These are phyloP conservation scores for Alligator mississippiensis DNA, from an alignment of 2,113 vertebrate species.

Conservation along the genomic window DNA sequence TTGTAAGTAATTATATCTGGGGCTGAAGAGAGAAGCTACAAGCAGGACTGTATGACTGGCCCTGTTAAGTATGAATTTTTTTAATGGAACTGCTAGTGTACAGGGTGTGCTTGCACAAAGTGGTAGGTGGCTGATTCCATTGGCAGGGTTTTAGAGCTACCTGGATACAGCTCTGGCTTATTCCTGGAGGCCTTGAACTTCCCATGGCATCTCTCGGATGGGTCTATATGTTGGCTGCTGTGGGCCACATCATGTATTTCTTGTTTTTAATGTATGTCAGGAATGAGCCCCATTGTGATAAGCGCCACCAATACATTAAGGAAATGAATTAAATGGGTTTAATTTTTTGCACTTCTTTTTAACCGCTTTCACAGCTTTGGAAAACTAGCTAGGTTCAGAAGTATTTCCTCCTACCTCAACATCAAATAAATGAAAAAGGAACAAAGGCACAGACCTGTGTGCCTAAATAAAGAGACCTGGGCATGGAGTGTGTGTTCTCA, in stretches of 20 bases:
- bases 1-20: not conserved
- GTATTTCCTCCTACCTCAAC: not conserved
- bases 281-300: not conserved
- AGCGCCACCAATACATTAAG: fast-evolving
- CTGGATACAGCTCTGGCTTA: not conserved
- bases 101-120: not conserved
- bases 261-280: not conserved
- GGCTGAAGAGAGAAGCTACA: not conserved
- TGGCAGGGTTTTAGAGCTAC: not conserved
- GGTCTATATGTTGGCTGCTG: not conserved
- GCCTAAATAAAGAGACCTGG: conserved; percentile 30
- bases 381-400: conserved; percentile 6
- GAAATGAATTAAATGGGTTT: not conserved
- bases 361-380: not conserved
- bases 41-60: not conserved
- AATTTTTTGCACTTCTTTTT: not conserved
- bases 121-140: not conserved
- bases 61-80: not conserved
- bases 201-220: not conserved
- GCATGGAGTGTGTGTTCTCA: conserved; percentile 12
- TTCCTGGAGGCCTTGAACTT: not conserved
- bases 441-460: not conserved
- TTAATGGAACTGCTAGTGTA: not conserved
- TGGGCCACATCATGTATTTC: not conserved
- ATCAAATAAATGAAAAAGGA: conserved; percentile 10